Base-by-base conservation (phyloP, 2,888 invertebrate genomes). In the Aethes cnicana region DNA sequence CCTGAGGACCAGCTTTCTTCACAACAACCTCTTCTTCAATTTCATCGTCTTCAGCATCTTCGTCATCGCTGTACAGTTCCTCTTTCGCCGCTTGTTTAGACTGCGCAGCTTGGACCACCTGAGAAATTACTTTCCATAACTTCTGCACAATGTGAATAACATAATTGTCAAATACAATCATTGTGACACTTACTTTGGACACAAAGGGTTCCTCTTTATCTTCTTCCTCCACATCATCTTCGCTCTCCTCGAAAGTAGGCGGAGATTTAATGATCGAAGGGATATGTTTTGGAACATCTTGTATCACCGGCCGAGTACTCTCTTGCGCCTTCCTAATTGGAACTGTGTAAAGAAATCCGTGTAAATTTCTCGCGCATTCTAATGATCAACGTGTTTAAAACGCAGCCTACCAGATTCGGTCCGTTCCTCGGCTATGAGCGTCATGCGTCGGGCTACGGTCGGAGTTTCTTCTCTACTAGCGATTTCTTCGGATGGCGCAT, bases 1-100 rank as follows among this genome's bases (percentile, higher is more conserved):
- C 36, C 43, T 55, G 49, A 3, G 64, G 56, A 4, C 47, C 64
- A 12, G 56, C 67, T 42, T 70, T 72, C 41, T 77, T 77, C 37
- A 72, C 68, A 26, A 68, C 64, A n/a, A 79, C 77, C 43, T 77
- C 64, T 20, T 79, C 79, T 49, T 84, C 82, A 41, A 80, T 79
- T 44, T 79, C 76, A 14, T 75, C 75, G 26, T 78, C 75, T 18
- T 77, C 76, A 4, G 55, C 61, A 39, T 80, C 81, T 55, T 83
- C 86, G 26, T 84, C 84, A 43, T 85, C 86, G 42, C 81, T 82
- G 55, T 79, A 84, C 18, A 81, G 58, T 55, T 88, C 86, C 64
- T 80, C 80, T 28, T 79, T 72, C 26, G 72, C 60, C 25, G 65
- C 59, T 26, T 66, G 53, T 58, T 64, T 57, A 49, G 57, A 37